Conservation (phyloP, 2,797 vertebrate species). For the Micromesistius poutassou region DNA sequence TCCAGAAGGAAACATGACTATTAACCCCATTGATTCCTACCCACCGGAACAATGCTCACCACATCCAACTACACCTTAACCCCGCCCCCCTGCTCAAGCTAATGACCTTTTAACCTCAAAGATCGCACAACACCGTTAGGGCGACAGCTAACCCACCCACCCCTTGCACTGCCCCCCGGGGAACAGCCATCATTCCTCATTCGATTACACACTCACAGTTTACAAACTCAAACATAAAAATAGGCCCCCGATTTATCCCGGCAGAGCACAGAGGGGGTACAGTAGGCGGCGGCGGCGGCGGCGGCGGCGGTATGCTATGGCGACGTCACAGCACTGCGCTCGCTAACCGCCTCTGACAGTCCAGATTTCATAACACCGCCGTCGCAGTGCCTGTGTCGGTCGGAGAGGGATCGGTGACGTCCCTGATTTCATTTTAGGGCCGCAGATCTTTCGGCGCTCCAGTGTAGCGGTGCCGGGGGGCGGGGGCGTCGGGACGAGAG, state of each 20-base stretch:
- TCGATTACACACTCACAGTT: neutral
- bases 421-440: constrained; percentile 18
- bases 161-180: too few species aligned
- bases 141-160: too few species aligned
- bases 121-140: too few species aligned
- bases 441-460: constrained; percentile 1
- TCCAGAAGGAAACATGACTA: too few species aligned
- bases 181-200: too few species aligned
- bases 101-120: too few species aligned
- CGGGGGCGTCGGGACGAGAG: neutral
- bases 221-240: neutral
- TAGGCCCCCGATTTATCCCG: neutral
- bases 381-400: neutral
- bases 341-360: constrained; percentile 17
- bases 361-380: neutral
- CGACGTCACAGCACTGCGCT: neutral
- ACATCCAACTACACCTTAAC: too few species aligned
- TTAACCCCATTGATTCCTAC: too few species aligned
- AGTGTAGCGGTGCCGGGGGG: neutral
- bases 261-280: neutral
- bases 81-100: too few species aligned
- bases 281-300: neutral
- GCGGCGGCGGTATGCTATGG: neutral
- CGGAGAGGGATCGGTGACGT: neutral
- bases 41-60: too few species aligned